Base-by-base conservation (phyloP, 2,797 vertebrate species). In the Discoglossus pictus region DNA sequence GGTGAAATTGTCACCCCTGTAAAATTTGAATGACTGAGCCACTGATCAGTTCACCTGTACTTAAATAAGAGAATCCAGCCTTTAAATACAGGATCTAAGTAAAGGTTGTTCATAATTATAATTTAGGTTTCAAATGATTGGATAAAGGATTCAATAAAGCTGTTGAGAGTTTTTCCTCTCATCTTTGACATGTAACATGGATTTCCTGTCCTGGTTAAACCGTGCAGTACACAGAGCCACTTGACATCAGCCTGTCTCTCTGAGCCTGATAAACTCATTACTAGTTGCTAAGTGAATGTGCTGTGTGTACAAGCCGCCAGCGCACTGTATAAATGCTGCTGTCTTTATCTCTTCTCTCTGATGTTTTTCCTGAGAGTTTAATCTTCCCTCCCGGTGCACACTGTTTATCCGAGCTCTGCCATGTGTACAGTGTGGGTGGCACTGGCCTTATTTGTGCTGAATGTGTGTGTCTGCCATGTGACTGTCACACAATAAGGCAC, bases 181-280 rank as follows among this genome's bases (percentile, higher is more conserved):
- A 34, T 27, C 27, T 13, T 16, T 42, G 56, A 10, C 66, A 18
- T 25, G 15, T 46, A 46, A 43, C 16, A 70, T 70, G 36, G 60
- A 70, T 64, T 64, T 70, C 50, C 60, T 64, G 68, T 70, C 68
- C 16, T 48, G 24, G 24, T 70, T 62, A 17, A 70, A 64, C 25
- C 34, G 53, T 59, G 10, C 36, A 16, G 31, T 27, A 50, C 31
- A 25, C 6, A 16, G 12, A 50, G 51, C 35, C 60, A 35, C 68
- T 70, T 70, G 68, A 58, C 52, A 58, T n/a, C 20, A 36, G 11
- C 7, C 36, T 64, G 68, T 35, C 60, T 56, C 25, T 40, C 21
- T 13, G 24, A 21, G 60, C 17, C 24, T 24, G 42, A 70, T 63
- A 70, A 70, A 70, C 42, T 51, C 67, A 70, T 70, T 70, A 55